A percentile compares a stretch with the other conserved stretches of the same genome.
These are phyloP conservation scores for Aurelia sp. DNA, from an alignment of 30 jellyfish, hydroid and myxozoan genomes.

Conservation along the genomic window DNA sequence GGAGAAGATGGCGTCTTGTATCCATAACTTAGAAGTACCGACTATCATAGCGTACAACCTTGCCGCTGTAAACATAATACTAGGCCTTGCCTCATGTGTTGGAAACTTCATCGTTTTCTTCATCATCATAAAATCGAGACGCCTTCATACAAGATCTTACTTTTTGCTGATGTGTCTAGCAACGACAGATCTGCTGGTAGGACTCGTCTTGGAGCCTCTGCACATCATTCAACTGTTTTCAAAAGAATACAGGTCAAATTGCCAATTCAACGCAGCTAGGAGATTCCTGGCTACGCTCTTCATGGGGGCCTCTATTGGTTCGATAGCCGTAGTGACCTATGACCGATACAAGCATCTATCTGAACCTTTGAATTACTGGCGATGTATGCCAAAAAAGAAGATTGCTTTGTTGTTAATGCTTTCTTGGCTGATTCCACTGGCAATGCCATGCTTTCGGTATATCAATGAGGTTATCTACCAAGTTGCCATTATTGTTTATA, in stretches of 20 bases:
- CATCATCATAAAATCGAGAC: not conserved
- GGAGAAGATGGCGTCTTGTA: not conserved
- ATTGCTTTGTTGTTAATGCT: constrained; percentile 15
- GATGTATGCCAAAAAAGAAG: constrained; percentile 30
- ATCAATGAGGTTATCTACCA: not conserved
- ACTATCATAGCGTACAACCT: not conserved
- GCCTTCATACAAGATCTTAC: constrained; percentile 30
- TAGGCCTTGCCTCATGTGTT: constrained; percentile 13
- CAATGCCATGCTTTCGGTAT: not conserved
- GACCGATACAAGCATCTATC: constrained; percentile 64
- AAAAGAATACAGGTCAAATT: constrained; percentile 7
- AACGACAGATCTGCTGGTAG: constrained; percentile 62
- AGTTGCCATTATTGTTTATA: not conserved
- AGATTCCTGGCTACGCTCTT: constrained; percentile 31
- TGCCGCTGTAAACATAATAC: constrained; percentile 25
- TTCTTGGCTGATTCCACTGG: constrained; percentile 58
- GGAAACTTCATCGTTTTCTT: constrained; percentile 34
- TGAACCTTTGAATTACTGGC: constrained; percentile 13
- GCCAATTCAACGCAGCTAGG: constrained; percentile 14
- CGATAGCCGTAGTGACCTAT: constrained; percentile 43
- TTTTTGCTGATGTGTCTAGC: constrained; percentile 47
- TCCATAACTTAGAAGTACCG: not conserved
- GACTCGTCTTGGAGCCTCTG: constrained; percentile 35
- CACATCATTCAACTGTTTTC: constrained; percentile 28
- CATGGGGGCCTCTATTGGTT: constrained; percentile 62